These are phyloP conservation scores for Hydropotes inermis DNA, from an alignment of 2,113 vertebrate species.

Conservation along the genomic window DNA sequence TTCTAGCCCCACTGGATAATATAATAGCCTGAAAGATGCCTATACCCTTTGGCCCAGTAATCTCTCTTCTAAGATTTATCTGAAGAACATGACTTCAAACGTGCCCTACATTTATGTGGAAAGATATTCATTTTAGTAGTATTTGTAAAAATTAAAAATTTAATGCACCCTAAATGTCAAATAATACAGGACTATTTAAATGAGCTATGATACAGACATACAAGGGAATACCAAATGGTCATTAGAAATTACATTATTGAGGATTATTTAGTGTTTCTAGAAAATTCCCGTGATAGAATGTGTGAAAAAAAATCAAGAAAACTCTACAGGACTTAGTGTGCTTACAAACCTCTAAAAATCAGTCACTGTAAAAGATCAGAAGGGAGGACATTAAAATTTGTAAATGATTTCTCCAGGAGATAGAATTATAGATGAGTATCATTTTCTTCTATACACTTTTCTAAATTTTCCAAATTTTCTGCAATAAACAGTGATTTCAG, in stretches of 20 bases:
- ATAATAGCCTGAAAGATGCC: not conserved
- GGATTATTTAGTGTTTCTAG: not conserved
- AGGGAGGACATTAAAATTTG: not conserved
- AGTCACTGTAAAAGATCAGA: not conserved
- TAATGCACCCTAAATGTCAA: constrained; percentile 41
- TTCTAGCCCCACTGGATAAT: not conserved
- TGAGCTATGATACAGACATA: not conserved
- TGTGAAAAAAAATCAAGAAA: not conserved
- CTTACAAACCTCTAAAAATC: not conserved
- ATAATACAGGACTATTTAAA: constrained; percentile 24
- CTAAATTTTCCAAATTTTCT: not conserved
- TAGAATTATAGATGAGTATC: constrained; percentile 20
- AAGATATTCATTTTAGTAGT: constrained; percentile 10
- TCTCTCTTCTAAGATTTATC: not conserved
- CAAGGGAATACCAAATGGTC: not conserved
- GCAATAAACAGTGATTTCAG: not conserved
- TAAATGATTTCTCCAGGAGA: constrained; percentile 2
- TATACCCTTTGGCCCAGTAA: not conserved
- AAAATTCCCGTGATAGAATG: not conserved
- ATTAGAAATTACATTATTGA: not conserved
- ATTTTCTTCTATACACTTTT: constrained; percentile 8
- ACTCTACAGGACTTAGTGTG: not conserved
- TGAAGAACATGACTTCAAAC: not conserved
- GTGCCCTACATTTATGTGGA: not conserved
- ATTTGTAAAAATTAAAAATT: constrained; percentile 32